Conservation (phyloP, 2,113 vertebrate species). For the Chaenogobius annularis region DNA sequence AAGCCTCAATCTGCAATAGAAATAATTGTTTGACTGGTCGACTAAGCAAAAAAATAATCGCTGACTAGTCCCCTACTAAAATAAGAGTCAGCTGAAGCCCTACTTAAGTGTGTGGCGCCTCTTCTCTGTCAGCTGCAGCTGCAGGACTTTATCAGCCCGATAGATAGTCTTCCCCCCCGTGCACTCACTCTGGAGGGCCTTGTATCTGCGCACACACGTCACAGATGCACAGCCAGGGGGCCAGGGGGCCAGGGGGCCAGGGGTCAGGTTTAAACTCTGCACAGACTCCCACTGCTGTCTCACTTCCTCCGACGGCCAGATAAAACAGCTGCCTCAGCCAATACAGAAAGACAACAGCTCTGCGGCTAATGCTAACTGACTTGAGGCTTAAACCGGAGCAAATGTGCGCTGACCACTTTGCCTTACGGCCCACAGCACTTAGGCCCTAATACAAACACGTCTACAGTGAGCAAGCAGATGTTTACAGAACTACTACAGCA, state of each 20-base stretch:
- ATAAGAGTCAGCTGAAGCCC: too few species aligned
- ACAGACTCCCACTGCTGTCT: constrained; percentile 22
- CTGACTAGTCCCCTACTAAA: too few species aligned
- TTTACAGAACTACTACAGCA: neutral
- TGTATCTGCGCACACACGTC: constrained; percentile 60
- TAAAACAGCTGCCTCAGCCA: constrained; percentile 13
- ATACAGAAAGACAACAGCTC: constrained; percentile 17
- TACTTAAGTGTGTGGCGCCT: neutral
- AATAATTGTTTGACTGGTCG: too few species aligned
- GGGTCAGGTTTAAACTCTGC: constrained; percentile 44
- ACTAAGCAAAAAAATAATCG: too few species aligned
- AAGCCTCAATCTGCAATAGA: too few species aligned
- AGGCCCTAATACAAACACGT: constrained; percentile 5
- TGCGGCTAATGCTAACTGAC: constrained; percentile 26
- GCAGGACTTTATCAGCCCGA: constrained; percentile 55
- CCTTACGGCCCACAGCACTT: constrained; percentile 14
- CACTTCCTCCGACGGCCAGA: constrained; percentile 18
- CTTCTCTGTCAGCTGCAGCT: constrained; percentile 1
- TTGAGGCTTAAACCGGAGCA: constrained; percentile 26
- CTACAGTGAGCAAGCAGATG: neutral
- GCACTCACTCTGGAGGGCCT: constrained; percentile 47
- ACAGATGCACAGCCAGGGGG: constrained; percentile 43
- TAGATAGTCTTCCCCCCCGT: constrained; percentile 60
- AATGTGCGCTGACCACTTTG: constrained; percentile 31
- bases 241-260: constrained; percentile 27